These are phyloP conservation scores for Idaea aversata DNA, from an alignment of 2,888 invertebrate species.

Conservation along the genomic window DNA sequence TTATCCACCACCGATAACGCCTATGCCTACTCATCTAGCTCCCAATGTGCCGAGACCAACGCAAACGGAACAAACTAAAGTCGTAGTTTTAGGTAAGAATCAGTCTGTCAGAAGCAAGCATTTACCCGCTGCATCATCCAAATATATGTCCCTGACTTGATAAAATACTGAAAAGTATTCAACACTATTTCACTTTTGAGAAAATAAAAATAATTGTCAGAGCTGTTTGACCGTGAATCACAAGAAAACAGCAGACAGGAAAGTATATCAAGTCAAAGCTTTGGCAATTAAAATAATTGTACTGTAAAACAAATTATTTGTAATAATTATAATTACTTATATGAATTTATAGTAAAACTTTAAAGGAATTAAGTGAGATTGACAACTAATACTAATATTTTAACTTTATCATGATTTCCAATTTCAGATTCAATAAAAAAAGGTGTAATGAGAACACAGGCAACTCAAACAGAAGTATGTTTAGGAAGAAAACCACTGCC, in stretches of 20 bases:
- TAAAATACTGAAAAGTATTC: not conserved
- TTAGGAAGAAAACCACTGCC: slow-evolving; percentile 85
- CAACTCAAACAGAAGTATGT: slow-evolving; percentile 92
- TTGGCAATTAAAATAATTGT: no score
- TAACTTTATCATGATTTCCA: no score
- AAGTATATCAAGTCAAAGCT: no score
- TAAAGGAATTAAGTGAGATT: no score
- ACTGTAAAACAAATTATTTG: not conserved
- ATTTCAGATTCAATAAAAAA: slow-evolving; percentile 89
- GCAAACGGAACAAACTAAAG: slow-evolving; percentile 74
- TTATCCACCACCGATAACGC: slow-evolving; percentile 68
- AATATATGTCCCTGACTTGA: not conserved
- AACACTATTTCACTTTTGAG: no score
- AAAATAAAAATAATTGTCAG: no score
- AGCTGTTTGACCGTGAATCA: no score
- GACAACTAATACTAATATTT: no score
- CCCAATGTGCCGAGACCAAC: slow-evolving; percentile 49
- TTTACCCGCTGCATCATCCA: not conserved
- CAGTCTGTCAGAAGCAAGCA: not conserved
- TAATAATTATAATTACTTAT: not conserved
- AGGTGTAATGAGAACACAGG: slow-evolving; percentile 94
- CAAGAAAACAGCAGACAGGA: no score
- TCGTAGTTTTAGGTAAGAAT: slow-evolving; percentile 78
- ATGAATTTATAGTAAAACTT: not conserved
- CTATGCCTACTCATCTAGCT: slow-evolving; percentile 49